Base-by-base conservation (phyloP, 2,113 vertebrate species). In the Orycteropus afer region DNA sequence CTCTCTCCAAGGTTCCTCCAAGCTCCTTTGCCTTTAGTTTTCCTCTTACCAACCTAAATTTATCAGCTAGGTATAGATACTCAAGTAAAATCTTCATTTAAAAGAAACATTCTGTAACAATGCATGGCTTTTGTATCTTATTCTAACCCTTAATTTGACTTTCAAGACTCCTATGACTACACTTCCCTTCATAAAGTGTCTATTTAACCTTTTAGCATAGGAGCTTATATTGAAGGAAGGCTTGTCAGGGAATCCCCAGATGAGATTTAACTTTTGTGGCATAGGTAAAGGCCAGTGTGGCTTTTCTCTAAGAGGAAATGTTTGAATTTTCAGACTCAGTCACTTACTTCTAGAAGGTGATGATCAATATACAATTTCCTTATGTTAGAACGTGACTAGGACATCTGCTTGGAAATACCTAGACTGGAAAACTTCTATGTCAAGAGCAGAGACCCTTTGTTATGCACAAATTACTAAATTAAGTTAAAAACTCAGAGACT, bases 331-430 rank as follows among this genome's bases (percentile, higher is more conserved):
- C 57, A 77, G 49, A 81, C 77, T 80, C 71, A 77, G 23, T 40
- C 34, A 93, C 40, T 93, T 80, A 73, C 9, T 65, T 8, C 29
- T 34, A 61, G 42, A 27, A 92, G 3, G 32, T 51, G 40, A 88
- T 32, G 22, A 88, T 27, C 5, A 12, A 78, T 76, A 78, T 34
- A n/a, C 91, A 78, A 23, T 92, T 42, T 84, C 61, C 20, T 78
- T 89, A 53, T 4, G 22, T 77, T 87, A 69, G 29, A 42, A n/a
- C 34, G 86, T 51, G 45, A 86, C 29, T 32, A 74, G 51, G 42
- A 34, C n/a, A 90, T 37, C n/a, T 69, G 51, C 82, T 95, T 53
- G 12, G 67, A 95, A 93, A 95, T 82, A 90, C 12, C 15, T 76
- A 51, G 61, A 61, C 27, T n/a, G 77, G 49, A 82, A 89, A 55